Evolutionary conservation across 2,113 vertebrate genomes (phyloP).

Genomic region (Helogale parvula): DNA sequence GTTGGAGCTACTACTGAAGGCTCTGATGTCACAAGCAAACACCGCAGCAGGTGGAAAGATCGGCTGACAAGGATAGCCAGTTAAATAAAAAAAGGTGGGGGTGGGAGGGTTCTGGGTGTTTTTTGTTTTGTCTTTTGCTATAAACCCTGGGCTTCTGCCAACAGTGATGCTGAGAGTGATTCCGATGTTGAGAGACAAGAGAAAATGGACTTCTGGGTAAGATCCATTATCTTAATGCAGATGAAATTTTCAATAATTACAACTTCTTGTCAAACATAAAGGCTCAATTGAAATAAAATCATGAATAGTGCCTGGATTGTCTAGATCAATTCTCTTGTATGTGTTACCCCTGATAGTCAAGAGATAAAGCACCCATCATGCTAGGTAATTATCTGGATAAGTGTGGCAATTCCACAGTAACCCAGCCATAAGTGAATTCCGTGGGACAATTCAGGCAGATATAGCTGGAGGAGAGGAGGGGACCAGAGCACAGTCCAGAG

Average conservation of each 20-base stretch:
- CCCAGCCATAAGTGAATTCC: neutral
- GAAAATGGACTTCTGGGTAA: neutral
- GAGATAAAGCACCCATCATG: neutral
- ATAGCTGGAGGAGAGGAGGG: neutral
- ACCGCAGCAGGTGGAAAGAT: neutral
- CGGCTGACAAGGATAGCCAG: neutral
- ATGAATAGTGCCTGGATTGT: neutral
- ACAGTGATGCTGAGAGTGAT: neutral
- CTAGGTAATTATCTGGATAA: slow-evolving; percentile 6
- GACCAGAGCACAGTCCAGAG: neutral
- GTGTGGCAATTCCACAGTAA: neutral
- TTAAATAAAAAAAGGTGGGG: neutral
- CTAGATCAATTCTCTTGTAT: neutral
- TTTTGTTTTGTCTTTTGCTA: neutral
- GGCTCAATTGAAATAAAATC: slow-evolving; percentile 52
- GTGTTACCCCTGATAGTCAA: neutral
- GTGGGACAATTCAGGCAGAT: neutral
- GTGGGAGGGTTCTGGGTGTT: neutral
- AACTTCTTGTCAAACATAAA: slow-evolving; percentile 39
- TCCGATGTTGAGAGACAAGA: neutral
- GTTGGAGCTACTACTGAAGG: neutral
- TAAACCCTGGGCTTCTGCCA: neutral
- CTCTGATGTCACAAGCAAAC: neutral
- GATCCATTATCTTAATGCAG: slow-evolving; percentile 37
- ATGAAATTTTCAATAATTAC: slow-evolving; percentile 47